Base-by-base conservation (phyloP, 1,140 invertebrate species). In the Drosophila nikananu region DNA sequence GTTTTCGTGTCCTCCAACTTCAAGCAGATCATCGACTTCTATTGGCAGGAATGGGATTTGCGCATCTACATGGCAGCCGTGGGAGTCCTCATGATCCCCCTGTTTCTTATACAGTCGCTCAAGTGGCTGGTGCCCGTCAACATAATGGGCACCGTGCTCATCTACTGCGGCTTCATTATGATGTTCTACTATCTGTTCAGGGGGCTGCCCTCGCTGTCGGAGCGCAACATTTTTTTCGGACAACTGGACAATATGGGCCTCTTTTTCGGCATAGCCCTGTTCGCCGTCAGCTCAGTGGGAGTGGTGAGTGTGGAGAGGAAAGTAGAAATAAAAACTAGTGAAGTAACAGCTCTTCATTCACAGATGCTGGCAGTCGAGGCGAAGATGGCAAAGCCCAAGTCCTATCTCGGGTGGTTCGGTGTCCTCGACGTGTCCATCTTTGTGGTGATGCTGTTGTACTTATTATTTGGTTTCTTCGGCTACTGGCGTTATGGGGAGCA, bases 81-180 rank as follows among this genome's bases (percentile, higher is more conserved):
- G 7, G 81, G 71, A 1, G 0, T 77, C 1, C 10, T 23, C 2
- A 5, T 10, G 0, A 25, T 84, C n/a, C 63, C 66, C 0, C 3
- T 64, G 10, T 84, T 84, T 32, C 3, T 77, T 0, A 17, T 84
- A 5, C 67, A 60, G 17, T 27, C 54, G 8, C 49, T 84, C 0
- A 84, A 84, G 55, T 83, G 77, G 49, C 32, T 84, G 35, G 67
- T 84, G 23, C 81, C 81, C 3, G 52, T 70, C 6, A 76, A 76
- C 12, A 41, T 80, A 1, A 0, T 55, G 4, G 81, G 81, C 27
- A 68, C 42, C 35, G 8, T 76, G 15, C 8, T 76, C 5, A 60
- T 83, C 1, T 62, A 79, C 7, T 0, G 30, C 7, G 65, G 80
- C 3, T 52, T 83, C 21, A 0, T 35, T 0, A 7, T 59, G 3